Evolutionary conservation across 2,797 vertebrate genomes (phyloP).

Genomic region (Nannoperca obscura): DNA sequence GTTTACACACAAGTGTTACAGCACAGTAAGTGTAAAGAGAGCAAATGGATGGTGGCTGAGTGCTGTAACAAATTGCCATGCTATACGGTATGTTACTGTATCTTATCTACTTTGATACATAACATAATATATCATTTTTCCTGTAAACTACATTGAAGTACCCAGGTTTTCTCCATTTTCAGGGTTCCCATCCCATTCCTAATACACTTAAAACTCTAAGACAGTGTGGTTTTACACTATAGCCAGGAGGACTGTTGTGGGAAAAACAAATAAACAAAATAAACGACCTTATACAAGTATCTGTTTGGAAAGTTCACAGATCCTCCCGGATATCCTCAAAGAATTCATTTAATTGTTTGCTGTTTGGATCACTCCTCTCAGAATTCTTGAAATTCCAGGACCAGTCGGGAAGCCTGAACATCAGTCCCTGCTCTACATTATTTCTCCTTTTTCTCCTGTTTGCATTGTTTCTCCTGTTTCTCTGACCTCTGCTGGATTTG

Average conservation of each 20-base stretch:
- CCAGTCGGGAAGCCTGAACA: conserved; percentile 51
- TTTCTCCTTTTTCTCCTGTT: conserved; percentile 21
- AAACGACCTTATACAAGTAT: neutral
- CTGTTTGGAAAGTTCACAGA: conserved; percentile 17
- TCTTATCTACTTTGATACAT: conserved; percentile 18
- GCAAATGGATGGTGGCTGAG: conserved; percentile 49
- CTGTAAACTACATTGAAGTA: neutral
- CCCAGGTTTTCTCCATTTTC: neutral
- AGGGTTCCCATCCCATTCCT: neutral
- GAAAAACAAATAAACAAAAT: neutral
- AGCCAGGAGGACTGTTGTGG: neutral
- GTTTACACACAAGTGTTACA: conserved; percentile 82
- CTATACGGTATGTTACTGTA: neutral
- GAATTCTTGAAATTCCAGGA: conserved; percentile 69
- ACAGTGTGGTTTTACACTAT: neutral
- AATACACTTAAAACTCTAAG: conserved; percentile 1
- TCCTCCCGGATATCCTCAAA: conserved; percentile 27
- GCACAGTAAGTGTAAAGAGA: conserved; percentile 53
- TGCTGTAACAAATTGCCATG: conserved; percentile 4
- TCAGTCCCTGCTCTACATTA: conserved; percentile 24
- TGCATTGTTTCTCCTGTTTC: conserved; percentile 10
- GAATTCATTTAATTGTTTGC: conserved; percentile 37
- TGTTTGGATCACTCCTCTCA: conserved; percentile 44
- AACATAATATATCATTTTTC: too few relatives aligned
- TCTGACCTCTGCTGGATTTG: conserved; percentile 29